Evolutionary conservation across 2,113 vertebrate species (phyloP), one percentile per base, ranked within the genome.

Genomic region (Galbula dea): DNA sequence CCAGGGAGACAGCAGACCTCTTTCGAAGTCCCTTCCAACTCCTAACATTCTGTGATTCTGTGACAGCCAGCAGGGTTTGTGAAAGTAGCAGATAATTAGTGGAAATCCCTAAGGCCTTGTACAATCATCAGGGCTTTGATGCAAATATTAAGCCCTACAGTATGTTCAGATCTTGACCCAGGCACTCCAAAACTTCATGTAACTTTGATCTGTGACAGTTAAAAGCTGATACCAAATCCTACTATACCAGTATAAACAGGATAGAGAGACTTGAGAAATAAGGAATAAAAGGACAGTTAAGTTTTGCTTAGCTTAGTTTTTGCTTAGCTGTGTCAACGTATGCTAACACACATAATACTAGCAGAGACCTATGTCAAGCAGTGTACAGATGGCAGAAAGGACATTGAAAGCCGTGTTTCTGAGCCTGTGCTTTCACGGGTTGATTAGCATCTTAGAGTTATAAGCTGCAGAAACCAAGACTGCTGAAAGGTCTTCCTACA

Each of bases 351-450:
- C 27, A 16, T 15, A n/a, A 24, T 6, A 7, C 32, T 29, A 37
- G 57, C 46, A 67, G 65, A 37, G 49, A 76, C 18, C 62, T 41
- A 11, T 3, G 24, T 41, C 41, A 75, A 69, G 24, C 24, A 58
- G 15, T 2, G 8, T 51, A 14, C 37, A 54, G 46, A 68, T 61
- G 73, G 55, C 41, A 77, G 39, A 58, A 89, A 57, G 24, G 41
- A 43, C 0, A 37, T 32, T 79, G 19, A 37, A 69, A 90, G 46
- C 27, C 17, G 17, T 0, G 0, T 36, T 93, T 76, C 45, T 0
- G 7, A 69, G 45, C 32, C 72, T 62, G 29, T 0, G 1, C 32
- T 77, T 86, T 68, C 73, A 54, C 15, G 46, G 59, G 41, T 72
- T 4, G 2, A 24, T 66, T 62, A 77, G 65, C 39, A 36, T 48